Conservation (phyloP, 1,140 invertebrate species). For the Danaus plexippus region DNA sequence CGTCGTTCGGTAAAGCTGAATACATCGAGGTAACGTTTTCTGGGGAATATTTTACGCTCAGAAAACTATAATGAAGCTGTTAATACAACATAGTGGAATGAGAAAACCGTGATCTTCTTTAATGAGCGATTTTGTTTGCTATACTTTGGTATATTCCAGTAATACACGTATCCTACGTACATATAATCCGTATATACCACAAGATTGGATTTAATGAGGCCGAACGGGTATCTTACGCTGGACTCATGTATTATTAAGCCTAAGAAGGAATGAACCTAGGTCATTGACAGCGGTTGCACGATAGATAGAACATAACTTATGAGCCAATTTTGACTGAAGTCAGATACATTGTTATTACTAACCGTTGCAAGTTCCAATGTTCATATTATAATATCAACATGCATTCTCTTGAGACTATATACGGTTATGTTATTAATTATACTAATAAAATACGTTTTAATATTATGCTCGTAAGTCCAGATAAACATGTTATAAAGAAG, state of each 20-base stretch:
- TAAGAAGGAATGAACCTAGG: slow-evolving; percentile 60
- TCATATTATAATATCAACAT: slow-evolving; percentile 1
- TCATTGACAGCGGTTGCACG: slow-evolving; percentile 53
- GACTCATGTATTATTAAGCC: slow-evolving; percentile 62
- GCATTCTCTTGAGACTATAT: no score
- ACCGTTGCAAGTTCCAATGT: slow-evolving; percentile 15
- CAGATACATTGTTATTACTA: slow-evolving; percentile 18
- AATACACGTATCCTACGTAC: neutral
- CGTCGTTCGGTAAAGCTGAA: slow-evolving; percentile 3
- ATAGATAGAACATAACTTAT: slow-evolving; percentile 24
- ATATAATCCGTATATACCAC: neutral
- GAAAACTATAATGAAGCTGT: slow-evolving; percentile 14
- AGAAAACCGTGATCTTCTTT: slow-evolving; percentile 21
- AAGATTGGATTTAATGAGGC: slow-evolving; percentile 53
- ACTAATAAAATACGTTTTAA: no score
- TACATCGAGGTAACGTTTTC: neutral
- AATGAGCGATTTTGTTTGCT: slow-evolving; percentile 19
- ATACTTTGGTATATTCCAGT: slow-evolving; percentile 15
- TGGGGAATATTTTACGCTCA: slow-evolving; percentile 7
- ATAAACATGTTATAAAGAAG: no score
- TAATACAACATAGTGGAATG: slow-evolving; percentile 15
- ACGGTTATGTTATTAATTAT: no score
- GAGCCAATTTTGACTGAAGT: slow-evolving; percentile 21
- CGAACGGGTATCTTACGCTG: slow-evolving; percentile 49
- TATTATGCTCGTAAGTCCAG: no score